These are phyloP conservation scores for Tenthredo distinguenda DNA, from an alignment of 2,888 invertebrate species.

Conservation along the genomic window DNA sequence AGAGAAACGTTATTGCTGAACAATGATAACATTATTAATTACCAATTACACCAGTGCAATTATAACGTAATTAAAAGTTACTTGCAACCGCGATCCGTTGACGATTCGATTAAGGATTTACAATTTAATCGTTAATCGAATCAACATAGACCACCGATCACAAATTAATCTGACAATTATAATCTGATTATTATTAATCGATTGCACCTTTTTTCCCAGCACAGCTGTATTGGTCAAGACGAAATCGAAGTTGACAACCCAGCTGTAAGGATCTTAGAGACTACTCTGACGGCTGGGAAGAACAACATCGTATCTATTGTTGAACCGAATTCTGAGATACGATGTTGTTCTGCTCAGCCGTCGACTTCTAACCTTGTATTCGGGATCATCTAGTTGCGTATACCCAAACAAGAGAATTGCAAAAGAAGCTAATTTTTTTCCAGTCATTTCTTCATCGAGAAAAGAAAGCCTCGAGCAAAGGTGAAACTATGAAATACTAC, in stretches of 20 bases:
- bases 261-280: too few species aligned
- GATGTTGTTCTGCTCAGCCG: background rate
- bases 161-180: background rate
- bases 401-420: too few species aligned
- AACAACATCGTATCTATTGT: background rate
- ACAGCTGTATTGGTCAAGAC: background rate
- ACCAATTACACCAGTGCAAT: background rate
- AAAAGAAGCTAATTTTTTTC: too few species aligned
- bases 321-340: background rate
- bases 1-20: background rate
- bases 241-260: background rate
- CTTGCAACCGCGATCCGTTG: background rate
- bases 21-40: background rate
- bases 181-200: background rate
- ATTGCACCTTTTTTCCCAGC: background rate
- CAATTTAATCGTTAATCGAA: slow-evolving; percentile 3
- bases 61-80: background rate
- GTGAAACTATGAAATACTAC: too few species aligned
- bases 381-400: too few species aligned
- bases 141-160: background rate
- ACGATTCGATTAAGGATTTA: background rate
- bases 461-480: too few species aligned
- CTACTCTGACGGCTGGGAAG: background rate
- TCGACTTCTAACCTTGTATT: background rate
- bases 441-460: too few species aligned